phyloP scores from a whole-genome alignment of 2,113 vertebrate genomes.

The Chloroceryle aenea region DNA sequence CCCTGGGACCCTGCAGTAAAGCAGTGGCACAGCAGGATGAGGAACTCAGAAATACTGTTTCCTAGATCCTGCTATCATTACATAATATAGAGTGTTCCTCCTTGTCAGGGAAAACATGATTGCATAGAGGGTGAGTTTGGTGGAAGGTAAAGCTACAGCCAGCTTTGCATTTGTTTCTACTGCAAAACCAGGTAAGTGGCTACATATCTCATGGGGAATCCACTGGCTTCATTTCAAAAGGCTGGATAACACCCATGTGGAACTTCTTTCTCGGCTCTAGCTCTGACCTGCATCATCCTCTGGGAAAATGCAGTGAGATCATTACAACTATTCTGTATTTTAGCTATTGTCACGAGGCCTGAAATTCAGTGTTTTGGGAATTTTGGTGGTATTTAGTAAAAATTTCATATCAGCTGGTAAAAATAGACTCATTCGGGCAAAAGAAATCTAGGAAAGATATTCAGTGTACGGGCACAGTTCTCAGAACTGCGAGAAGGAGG shows the following conservation, averaged over 20 bases:
- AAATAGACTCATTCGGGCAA: not conserved
- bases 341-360: not conserved
- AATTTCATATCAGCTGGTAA: not conserved
- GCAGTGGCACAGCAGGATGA: not conserved
- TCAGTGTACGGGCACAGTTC: not conserved
- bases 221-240: not conserved
- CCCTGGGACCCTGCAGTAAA: not conserved
- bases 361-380: not conserved
- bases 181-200: not conserved
- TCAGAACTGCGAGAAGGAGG: not conserved
- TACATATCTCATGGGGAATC: not conserved
- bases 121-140: not conserved
- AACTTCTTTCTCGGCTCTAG: not conserved
- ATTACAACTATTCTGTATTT: not conserved
- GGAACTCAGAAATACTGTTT: conserved; percentile 4
- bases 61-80: not conserved
- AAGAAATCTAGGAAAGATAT: not conserved
- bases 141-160: not conserved
- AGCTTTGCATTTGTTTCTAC: not conserved
- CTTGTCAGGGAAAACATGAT: not conserved
- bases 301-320: not conserved
- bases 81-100: not conserved
- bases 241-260: not conserved
- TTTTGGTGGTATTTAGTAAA: not conserved
- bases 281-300: not conserved